These are phyloP conservation scores for Bellardia pandia DNA, from an alignment of 2,888 invertebrate species.

Conservation along the genomic window DNA sequence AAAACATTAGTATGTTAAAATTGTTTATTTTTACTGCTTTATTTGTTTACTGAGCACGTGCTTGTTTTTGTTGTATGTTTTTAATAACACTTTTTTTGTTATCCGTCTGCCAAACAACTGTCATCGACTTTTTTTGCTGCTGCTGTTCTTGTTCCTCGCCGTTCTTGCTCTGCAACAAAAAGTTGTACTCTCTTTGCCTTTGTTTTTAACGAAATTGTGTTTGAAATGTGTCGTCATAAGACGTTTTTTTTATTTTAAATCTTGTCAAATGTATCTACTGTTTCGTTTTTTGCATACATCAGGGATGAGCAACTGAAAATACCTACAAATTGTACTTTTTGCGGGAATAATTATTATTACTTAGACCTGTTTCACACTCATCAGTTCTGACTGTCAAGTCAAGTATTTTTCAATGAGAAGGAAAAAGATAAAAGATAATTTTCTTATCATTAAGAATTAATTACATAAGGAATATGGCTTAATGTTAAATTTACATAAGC, in stretches of 20 bases:
- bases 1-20: conserved; percentile 33
- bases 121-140: conserved; percentile 45
- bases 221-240: conserved; percentile 10
- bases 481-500: too few relatives aligned
- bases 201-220: conserved; percentile 15
- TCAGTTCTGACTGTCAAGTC: too few relatives aligned
- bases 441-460: too few relatives aligned
- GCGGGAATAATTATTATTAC: too few relatives aligned
- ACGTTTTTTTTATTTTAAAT: conserved; percentile 14
- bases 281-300: not conserved
- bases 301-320: not conserved
- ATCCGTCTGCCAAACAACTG: conserved; percentile 62
- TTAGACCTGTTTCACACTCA: too few relatives aligned
- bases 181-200: not conserved
- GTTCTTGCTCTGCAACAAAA: not conserved
- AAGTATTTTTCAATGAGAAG: too few relatives aligned
- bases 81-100: conserved; percentile 15
- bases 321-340: not conserved
- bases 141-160: not conserved
- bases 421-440: too few relatives aligned
- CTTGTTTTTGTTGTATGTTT: conserved; percentile 36
- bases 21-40: conserved; percentile 29
- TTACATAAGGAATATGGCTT: too few relatives aligned
- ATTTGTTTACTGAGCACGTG: conserved; percentile 62
- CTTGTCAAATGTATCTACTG: not conserved